A percentile compares a stretch with the other conserved stretches of the same genome.
These are phyloP conservation scores for Otolemur crassicaudatus DNA, from an alignment of 2,797 vertebrate species.

Conservation along the genomic window DNA sequence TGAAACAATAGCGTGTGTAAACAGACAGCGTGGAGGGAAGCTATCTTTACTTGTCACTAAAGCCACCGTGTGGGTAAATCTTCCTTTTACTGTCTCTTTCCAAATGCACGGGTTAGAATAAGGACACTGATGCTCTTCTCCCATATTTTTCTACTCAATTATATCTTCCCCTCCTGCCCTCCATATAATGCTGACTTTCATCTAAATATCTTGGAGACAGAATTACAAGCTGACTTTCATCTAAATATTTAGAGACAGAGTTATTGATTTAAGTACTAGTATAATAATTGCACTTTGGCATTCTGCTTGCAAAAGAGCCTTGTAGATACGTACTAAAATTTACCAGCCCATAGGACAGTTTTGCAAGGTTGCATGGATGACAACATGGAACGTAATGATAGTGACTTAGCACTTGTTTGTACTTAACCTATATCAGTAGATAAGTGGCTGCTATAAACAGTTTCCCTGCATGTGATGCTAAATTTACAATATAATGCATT, in stretches of 20 bases:
- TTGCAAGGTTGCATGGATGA: neutral
- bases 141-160: neutral
- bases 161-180: neutral
- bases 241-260: slow-evolving; percentile 23
- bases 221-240: neutral
- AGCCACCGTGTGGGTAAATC: neutral
- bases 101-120: neutral
- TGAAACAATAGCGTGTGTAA: slow-evolving; percentile 80
- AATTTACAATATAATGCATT: neutral
- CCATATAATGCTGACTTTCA: neutral
- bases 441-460: neutral
- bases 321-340: neutral
- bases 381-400: neutral
- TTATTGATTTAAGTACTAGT: slow-evolving; percentile 1
- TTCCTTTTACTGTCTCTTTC: neutral
- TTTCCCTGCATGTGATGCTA: neutral
- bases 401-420: neutral
- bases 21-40: slow-evolving; percentile 10
- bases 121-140: neutral
- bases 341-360: neutral
- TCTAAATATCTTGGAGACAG: slow-evolving; percentile 22
- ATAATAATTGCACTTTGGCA: neutral
- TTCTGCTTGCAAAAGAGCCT: slow-evolving; percentile 14
- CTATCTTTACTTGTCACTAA: neutral
- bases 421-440: neutral